These are phyloP conservation scores for Zosterops lateralis DNA, from an alignment of 2,113 vertebrate species.

Conservation along the genomic window DNA sequence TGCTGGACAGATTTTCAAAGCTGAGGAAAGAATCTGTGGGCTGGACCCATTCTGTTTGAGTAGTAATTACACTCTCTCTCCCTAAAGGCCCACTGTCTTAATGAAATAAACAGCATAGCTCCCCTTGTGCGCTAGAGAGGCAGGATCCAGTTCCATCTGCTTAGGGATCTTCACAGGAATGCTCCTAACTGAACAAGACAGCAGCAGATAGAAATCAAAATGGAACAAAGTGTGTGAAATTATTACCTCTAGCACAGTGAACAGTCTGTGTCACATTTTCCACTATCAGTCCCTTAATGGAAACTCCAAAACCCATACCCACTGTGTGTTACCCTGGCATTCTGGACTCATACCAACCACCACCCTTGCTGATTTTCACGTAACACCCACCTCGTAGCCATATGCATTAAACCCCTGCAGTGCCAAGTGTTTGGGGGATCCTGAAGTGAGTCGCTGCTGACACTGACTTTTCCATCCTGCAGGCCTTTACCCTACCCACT, in stretches of 20 bases:
- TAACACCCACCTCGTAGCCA: background rate
- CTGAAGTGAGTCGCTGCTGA: background rate
- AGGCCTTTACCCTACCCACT: slow-evolving; percentile 24
- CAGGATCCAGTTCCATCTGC: background rate
- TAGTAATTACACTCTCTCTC: background rate
- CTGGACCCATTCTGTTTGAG: background rate
- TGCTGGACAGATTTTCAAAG: background rate
- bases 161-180: background rate
- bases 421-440: background rate
- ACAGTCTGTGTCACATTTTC: background rate
- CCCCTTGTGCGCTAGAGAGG: background rate
- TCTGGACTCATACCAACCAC: background rate
- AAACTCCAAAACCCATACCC: background rate
- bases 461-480: background rate
- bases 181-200: background rate
- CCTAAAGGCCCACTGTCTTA: background rate
- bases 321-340: background rate
- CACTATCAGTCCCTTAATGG: background rate
- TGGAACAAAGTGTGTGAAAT: background rate
- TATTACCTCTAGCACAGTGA: background rate
- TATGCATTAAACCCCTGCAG: background rate
- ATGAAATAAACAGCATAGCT: background rate
- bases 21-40: background rate
- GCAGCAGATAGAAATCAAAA: background rate
- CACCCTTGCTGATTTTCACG: accelerated